Evolutionary conservation across 2,888 invertebrate genomes (phyloP), one percentile per base, ranked within the genome.

Genomic region (Plebejus anna): DNA sequence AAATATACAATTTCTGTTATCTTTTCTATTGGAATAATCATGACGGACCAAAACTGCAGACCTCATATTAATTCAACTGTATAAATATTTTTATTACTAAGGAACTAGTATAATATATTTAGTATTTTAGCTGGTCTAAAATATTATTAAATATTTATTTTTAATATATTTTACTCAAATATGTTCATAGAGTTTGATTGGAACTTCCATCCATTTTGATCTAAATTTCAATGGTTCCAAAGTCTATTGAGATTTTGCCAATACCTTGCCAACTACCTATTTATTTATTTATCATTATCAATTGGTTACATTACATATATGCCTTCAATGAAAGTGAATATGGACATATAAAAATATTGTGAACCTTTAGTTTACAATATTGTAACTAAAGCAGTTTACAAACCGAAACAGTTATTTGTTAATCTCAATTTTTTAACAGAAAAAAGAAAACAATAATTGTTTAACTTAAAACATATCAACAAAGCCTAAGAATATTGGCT

Each of bases 221-320:
- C 71, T 47, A 22, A 71, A 71, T 71, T 71, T 71, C 71, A 32
- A n/a, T 71, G 16, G 42, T 32, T 32, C 32, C 32, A 72, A 55
- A 28, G 38, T 42, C n/a, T 11, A n/a, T 47, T 55, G 28, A 57
- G 38, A 76, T 72, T 72, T 38, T 71, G 71, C 76, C 76, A 76
- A 72, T 76, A 59, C 71, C 36, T 38, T 76, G 38, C 76, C 76
- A 76, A 59, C 72, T 57, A 72, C 38, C 16, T 76, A 76, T 76
- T 76, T 71, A 76, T 76, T 71, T 55, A 59, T 76, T 71, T 59
- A 71, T 59, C 70, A 76, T 47, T 72, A 72, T 73, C 32, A 7
- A 55, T 73, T 73, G 5, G 16, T 73, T 72, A 51, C 13, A 22
- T 73, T 73, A 16, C 55, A 55, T 73, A 51, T 13, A 66, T 61